Base-by-base conservation (phyloP, 1,140 invertebrate species). In the Phenacoccus solenopsis region DNA sequence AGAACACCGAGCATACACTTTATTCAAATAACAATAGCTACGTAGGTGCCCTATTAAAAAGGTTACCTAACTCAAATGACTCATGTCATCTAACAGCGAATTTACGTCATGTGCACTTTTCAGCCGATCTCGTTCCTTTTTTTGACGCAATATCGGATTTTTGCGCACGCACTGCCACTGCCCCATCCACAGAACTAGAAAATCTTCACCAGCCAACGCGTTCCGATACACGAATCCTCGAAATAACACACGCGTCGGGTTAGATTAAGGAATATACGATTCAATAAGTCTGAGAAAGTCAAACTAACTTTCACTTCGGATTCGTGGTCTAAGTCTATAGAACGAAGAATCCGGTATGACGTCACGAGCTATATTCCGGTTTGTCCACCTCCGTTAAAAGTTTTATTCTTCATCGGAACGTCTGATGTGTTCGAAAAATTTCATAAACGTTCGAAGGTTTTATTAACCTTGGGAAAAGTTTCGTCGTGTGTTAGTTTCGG, bases 281-380 rank as follows among this genome's bases (percentile, higher is more conserved):
- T 49, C 38, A 49, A 49, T 49, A 49, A 10, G 16, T 64, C 21
- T 64, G 25, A 64, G 59, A 64, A 64, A 64, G 59, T 64, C 59
- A 27, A 64, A 64, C 59, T 27, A 10, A 64, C 59, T 64, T 64
- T 64, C 59, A 64, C 59, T 64, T 64, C 59, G 59, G 12, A 64
- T 64, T 64, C 59, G 59, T 64, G 59, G 13, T 25, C 59, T 16
- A 64, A 64, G 59, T 64, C 25, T 64, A 64, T 27, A 27, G 59
- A 27, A 64, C 13, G 20, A 64, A 64, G 59, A 64, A 64, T 64
- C 59, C 59, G 59, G 59, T 20, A 64, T 20, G 59, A 64, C 59
- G 59, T 64, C 59, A 64, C 25, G 2, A 10, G 59, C 22, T 16
- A 49, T 64, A 64, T 64, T 64, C 59, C 59, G 59, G 59, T 64